Percentiles rank a stretch among this genome's conserved stretches.
Conservation (phyloP, 2,888 invertebrate species). For the Lissonota sp. region DNA sequence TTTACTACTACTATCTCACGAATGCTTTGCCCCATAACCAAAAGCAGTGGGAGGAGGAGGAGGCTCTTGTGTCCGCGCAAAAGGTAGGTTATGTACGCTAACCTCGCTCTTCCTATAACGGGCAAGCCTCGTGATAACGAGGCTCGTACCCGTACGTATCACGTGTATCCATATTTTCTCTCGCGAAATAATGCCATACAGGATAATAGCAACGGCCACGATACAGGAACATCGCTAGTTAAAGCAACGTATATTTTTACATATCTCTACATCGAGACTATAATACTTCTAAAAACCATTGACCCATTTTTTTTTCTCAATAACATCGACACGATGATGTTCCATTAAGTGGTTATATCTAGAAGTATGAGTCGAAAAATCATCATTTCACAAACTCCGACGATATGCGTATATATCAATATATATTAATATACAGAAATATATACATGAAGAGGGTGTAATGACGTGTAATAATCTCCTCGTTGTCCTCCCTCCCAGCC, state of each 20-base stretch:
- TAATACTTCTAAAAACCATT: slow-evolving; percentile 35
- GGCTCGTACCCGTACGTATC: not conserved
- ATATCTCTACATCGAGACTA: not conserved
- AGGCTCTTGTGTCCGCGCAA: slow-evolving; percentile 20
- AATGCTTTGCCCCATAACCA: slow-evolving; percentile 35
- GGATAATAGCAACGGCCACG: not conserved
- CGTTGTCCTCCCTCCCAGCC: slow-evolving; percentile 6
- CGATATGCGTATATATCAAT: no score
- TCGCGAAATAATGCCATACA: not conserved
- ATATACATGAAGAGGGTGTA: slow-evolving; percentile 50
- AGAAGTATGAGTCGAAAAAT: no score
- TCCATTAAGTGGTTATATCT: no score
- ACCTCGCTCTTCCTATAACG: slow-evolving; percentile 31
- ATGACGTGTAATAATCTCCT: slow-evolving; percentile 66
- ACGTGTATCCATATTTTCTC: not conserved
- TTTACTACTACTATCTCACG: slow-evolving; percentile 71
- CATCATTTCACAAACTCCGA: no score
- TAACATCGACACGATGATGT: not conserved
- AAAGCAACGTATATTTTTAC: not conserved
- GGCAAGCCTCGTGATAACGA: slow-evolving; percentile 15
- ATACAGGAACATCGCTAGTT: not conserved
- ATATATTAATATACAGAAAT: slow-evolving; percentile 50
- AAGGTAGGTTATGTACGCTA: slow-evolving; percentile 48
- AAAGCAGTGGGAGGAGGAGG: slow-evolving; percentile 1
- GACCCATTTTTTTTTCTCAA: slow-evolving; percentile 30